These are phyloP conservation scores for Aleiodes leptofemur DNA, from an alignment of 2,888 invertebrate genomes.

Conservation along the genomic window DNA sequence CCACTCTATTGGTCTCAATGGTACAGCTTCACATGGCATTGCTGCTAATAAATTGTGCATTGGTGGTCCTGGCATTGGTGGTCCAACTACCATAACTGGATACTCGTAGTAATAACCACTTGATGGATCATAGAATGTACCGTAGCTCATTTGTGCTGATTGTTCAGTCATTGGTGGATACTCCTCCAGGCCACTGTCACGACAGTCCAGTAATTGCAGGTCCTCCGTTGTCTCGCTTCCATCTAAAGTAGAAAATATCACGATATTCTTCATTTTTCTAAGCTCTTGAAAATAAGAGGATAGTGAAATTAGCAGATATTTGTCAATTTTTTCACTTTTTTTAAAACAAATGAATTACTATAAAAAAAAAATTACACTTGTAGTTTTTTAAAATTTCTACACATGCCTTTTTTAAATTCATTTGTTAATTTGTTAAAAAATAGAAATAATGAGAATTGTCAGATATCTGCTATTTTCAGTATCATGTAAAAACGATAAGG, in stretches of 20 bases:
- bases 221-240: slow-evolving; percentile 73
- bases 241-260: slow-evolving; percentile 58
- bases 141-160: slow-evolving; percentile 64
- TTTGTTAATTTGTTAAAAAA: no score
- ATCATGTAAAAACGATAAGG: no score
- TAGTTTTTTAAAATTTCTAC: no score
- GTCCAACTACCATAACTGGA: slow-evolving; percentile 74
- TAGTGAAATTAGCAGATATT: no score
- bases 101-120: slow-evolving; percentile 73
- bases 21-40: slow-evolving; percentile 75
- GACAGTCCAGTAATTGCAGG: slow-evolving; percentile 68
- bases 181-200: slow-evolving; percentile 60
- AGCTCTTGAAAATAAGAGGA: no score
- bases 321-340: no score
- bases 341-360: no score
- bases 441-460: no score
- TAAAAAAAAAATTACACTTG: no score
- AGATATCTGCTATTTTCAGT: no score
- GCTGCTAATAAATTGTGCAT: slow-evolving; percentile 70
- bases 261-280: background rate
- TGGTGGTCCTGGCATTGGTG: slow-evolving; percentile 68
- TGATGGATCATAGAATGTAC: slow-evolving; percentile 70
- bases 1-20: slow-evolving; percentile 76
- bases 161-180: slow-evolving; percentile 60
- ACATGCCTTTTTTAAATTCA: no score